A percentile compares a stretch with the other conserved stretches of the same genome.
Conservation (phyloP, 2,113 vertebrate species). For the Origma solitaria region DNA sequence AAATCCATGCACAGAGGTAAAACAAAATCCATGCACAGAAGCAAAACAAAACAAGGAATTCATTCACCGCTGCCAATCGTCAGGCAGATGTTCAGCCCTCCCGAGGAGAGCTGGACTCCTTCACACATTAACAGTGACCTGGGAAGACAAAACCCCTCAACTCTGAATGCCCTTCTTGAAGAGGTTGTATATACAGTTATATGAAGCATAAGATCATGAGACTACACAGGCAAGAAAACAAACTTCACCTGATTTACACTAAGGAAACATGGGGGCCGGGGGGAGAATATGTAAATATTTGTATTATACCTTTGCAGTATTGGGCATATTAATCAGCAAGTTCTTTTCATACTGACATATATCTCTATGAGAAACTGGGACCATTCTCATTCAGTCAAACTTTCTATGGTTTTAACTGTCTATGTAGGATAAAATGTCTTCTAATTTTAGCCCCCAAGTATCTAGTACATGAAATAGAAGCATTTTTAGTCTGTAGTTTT, state of each 20-base stretch:
- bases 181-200: background rate
- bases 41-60: background rate
- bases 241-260: background rate
- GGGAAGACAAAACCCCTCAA: background rate
- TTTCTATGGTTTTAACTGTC: background rate
- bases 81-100: background rate
- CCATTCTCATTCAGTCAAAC: background rate
- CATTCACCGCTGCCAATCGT: fast-evolving
- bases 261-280: fast-evolving
- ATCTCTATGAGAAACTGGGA: background rate
- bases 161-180: background rate
- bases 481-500: background rate
- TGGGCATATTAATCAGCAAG: background rate
- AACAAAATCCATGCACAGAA: background rate
- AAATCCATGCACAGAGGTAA: background rate
- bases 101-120: background rate
- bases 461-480: background rate
- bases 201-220: background rate
- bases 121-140: background rate
- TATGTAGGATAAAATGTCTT: background rate
- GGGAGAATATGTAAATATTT: background rate
- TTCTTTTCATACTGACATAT: background rate
- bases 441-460: background rate
- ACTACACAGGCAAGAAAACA: background rate
- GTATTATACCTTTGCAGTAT: background rate